A percentile compares a stretch with the other conserved stretches of the same genome.
These are phyloP conservation scores for Lycaon pictus DNA, from an alignment of 2,113 vertebrate species.

Conservation along the genomic window DNA sequence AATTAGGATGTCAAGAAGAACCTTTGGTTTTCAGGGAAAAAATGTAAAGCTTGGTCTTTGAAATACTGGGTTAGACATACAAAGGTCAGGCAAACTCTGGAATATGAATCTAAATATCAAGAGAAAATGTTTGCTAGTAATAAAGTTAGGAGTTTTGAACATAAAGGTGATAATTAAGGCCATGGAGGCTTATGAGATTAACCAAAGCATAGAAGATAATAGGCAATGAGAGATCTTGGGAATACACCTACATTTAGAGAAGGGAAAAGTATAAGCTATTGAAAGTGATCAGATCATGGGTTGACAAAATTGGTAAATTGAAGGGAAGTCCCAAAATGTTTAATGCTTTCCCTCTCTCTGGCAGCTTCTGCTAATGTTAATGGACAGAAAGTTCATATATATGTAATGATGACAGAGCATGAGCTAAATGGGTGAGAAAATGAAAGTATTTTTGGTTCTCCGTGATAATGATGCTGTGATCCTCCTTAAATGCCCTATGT, in stretches of 20 bases:
- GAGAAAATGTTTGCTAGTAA: neutral
- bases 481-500: neutral
- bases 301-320: neutral
- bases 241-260: neutral
- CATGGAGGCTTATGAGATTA: neutral
- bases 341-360: neutral
- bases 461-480: neutral
- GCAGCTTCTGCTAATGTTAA: neutral
- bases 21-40: constrained; percentile 38
- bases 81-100: neutral
- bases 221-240: neutral
- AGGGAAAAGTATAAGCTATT: neutral
- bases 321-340: neutral
- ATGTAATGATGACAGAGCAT: neutral
- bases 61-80: neutral
- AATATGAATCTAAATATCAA: neutral
- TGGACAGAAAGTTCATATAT: neutral
- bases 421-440: neutral
- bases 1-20: neutral
- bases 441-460: constrained; percentile 14
- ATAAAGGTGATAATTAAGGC: neutral
- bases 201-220: neutral
- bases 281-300: neutral
- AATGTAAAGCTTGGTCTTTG: neutral
- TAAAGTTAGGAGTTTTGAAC: neutral